Evolutionary conservation across 2,113 vertebrate genomes (phyloP), one percentile per base, ranked within the genome.

Genomic region (Anthoscopus minutus): DNA sequence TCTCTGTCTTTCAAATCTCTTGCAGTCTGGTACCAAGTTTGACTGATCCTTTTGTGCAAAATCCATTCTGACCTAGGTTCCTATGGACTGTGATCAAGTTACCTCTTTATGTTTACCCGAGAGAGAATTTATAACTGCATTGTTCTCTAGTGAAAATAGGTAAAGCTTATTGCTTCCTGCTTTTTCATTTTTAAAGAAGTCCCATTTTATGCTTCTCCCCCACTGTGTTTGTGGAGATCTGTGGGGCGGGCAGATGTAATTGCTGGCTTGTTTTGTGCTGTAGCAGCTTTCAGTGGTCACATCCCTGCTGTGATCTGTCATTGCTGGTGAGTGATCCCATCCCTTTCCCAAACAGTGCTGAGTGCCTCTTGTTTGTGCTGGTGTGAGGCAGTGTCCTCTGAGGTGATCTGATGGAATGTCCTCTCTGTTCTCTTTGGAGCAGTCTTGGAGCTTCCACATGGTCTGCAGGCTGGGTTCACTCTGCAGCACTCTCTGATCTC

Each of bases 291-390:
- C 23, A 22, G 45, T 5, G 2, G 7, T 38, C 24, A 3, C 0
- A 0, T 40, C 30, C 3, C 3, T 56, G 67, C 47, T 1, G 1
- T 25, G 35, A 83, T 8, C 48, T 18, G 3, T 30, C 2, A 0
- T 2, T 42, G 33, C 11, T 1, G 0, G 28, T 30, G 70, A 79
- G 74, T 2, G 1, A 88, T 70, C 44, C 22, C 53, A 58, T 57
- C 66, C 23, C 18, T 86, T 86, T 72, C 35, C 42, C 54, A 60
- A 38, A 11, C 31, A 64, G 13, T 24, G 24, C 58, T 10, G 44
- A 19, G 48, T 56, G 54, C 58, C 13, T 8, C 37, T 64, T n/a
- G 20, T 62, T 62, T 35, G 25, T 48, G 51, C 47, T 53, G 60
- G 1, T 48, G 72, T 40, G 84, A n/a, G n/a, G 6, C 37, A 30